Evolutionary conservation across 2,888 invertebrate genomes (phyloP), one percentile per base, ranked within the genome.

Genomic region (Pecten maximus): DNA sequence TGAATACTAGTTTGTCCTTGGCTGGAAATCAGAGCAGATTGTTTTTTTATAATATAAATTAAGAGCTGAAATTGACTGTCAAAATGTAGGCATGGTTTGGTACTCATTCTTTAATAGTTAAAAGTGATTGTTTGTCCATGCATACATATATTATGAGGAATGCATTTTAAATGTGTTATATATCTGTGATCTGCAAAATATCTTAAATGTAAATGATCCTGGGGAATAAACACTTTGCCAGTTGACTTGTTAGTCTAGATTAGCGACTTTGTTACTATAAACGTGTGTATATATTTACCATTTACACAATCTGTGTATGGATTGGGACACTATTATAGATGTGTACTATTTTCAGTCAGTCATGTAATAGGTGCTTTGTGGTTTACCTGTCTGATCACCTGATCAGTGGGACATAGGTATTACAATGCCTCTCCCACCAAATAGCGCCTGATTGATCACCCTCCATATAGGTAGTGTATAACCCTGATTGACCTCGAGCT

Each of bases 311-410:
- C 74, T 74, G 28, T 74, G 60, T 74, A 35, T 35, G 19, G 74
- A 74, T 74, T 35, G 35, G 74, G 19, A 54, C 23, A 23, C 23
- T 54, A 54, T 54, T 28, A 28, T 74, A 74, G 28, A 2, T 74
- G 74, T 74, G 35, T 74, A 35, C 35, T 74, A 74, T 74, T 74
- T 74, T 28, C 74, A 74, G 74, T 74, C 74, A 74, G 74, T 74
- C 74, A 74, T 74, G 74, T 74, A 74, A 74, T 74, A 74, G 74
- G 74, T 74, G 74, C 35, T 28, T 74, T 74, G 74, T 74, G 35
- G 74, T 74, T 74, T 28, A 10, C 74, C 74, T 35, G 74, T 74
- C 74, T 74, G 23, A 74, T 74, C 74, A 35, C 74, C 74, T 35
- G 74, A 74, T 74, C 74, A 74, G 74, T 74, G 35, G 35, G 28